Evolutionary conservation across 2,113 vertebrate genomes (phyloP).

Genomic region (Gobiocypris rarus): DNA sequence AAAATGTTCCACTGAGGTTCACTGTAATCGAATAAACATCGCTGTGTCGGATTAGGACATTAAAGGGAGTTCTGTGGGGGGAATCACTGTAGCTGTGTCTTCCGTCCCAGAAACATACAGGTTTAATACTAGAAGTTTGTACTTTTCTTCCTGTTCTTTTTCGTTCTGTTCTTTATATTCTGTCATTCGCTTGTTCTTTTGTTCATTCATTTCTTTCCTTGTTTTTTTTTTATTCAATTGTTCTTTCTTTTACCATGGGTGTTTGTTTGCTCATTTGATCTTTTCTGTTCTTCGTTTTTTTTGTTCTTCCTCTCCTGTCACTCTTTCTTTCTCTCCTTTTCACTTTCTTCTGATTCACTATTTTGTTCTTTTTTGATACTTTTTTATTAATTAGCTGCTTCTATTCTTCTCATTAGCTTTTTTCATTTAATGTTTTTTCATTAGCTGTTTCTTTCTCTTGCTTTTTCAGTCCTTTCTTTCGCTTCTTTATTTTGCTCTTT

Average conservation of each 20-base stretch:
- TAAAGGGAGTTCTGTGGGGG: constrained; percentile 51
- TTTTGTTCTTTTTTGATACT: not conserved
- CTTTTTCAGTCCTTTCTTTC: too few species aligned
- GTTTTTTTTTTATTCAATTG: not conserved
- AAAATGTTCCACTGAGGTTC: constrained; percentile 63
- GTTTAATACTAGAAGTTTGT: not conserved
- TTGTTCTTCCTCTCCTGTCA: not conserved
- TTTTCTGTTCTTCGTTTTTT: not conserved
- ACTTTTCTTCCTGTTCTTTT: not conserved
- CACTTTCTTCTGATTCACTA: not conserved
- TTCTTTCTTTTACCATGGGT: not conserved
- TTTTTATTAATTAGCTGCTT: not conserved
- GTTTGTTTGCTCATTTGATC: not conserved
- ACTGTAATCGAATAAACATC: constrained; percentile 68
- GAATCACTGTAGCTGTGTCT: constrained; percentile 41
- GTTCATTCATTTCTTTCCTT: not conserved
- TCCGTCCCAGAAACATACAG: not conserved
- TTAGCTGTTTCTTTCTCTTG: too few species aligned
- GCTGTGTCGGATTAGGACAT: constrained; percentile 66
- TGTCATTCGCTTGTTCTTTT: not conserved
- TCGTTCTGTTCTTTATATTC: not conserved
- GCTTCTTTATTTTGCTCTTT: too few species aligned
- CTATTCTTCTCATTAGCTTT: too few species aligned
- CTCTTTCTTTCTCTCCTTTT: not conserved
- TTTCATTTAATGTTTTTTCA: too few species aligned